A percentile compares a stretch with the other conserved stretches of the same genome.
phyloP scores from a whole-genome alignment of 1,140 invertebrate species.

The Eupristina koningsbergeri region DNA sequence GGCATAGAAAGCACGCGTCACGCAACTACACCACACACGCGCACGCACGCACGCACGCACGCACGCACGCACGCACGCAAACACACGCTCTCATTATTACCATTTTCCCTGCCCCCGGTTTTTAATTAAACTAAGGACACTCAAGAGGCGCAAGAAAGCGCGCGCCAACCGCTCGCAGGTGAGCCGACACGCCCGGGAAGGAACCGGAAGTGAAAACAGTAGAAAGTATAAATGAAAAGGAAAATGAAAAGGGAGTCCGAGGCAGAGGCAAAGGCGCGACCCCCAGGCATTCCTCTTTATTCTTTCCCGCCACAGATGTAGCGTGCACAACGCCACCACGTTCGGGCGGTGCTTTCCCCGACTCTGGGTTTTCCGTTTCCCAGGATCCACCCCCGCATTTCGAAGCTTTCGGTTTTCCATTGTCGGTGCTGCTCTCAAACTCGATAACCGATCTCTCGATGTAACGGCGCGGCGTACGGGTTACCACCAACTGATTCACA shows the following conservation, averaged over 20 bases:
- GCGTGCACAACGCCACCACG: background rate
- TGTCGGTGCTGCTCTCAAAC: background rate
- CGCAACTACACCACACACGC: background rate
- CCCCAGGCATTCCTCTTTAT: background rate
- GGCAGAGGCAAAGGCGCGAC: background rate
- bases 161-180: background rate
- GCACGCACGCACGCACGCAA: too few species aligned
- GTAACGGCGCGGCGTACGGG: background rate
- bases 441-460: background rate
- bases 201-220: conserved; percentile 38
- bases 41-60: too few species aligned
- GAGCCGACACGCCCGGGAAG: background rate
- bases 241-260: background rate
- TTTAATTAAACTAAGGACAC: background rate
- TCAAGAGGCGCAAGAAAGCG: too few species aligned
- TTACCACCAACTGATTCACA: background rate
- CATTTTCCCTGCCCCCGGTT: background rate
- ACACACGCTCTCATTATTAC: background rate
- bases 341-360: background rate
- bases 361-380: background rate
- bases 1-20: background rate
- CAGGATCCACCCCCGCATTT: too few species aligned
- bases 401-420: background rate
- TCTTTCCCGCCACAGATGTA: background rate
- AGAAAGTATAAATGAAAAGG: conserved; percentile 45